Evolutionary conservation across 2,113 vertebrate genomes (phyloP), one percentile per base, ranked within the genome.

Genomic region (Buteo buteo): DNA sequence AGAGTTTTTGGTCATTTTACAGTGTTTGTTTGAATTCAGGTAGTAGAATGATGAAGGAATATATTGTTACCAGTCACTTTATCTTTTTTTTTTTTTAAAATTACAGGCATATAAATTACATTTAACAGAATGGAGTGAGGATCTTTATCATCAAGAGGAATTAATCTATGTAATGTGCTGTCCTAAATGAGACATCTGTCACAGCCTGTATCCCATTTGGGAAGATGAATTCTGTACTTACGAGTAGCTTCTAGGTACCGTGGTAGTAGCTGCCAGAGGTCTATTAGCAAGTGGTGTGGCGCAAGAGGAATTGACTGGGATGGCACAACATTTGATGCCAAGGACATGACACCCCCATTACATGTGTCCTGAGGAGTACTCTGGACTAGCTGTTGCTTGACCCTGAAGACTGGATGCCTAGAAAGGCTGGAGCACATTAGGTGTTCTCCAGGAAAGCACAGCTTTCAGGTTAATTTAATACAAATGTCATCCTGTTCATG

Each of bases 101-200:
- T 74, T 87, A 65, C 42, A 79, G 73, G 57, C 73, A 59, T 34
- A 85, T 61, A 79, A 84, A 93, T 91, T 79, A 57, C 24, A 84
- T 84, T 89, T 86, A 95, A 86, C 54, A 87, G 74, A 82, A 94
- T 34, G 18, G 80, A 85, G 32, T 64, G 31, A 91, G 52, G n/a
- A 71, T 76, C 84, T 87, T 91, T 82, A 84, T 54, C 49, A 87
- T 76, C 86, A 42, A 67, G 55, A 54, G 36, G 16, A 91, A 96
- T 93, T 93, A 82, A 93, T 91, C 93, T 93, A 64, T 72, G 73
- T 79, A 93, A 95, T 94, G 54, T 61, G 52, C 70, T 96, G 73
- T 91, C 78, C 66, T 79, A 94, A 85, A 96, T 85, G 73, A 87
- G 89, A 61, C 78, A 89, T 61, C 65, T 76, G 70, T 82, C 91